A percentile compares a stretch with the other conserved stretches of the same genome.
Conservation (phyloP, 2,888 invertebrate species). For the Pristionchus mayeri region DNA sequence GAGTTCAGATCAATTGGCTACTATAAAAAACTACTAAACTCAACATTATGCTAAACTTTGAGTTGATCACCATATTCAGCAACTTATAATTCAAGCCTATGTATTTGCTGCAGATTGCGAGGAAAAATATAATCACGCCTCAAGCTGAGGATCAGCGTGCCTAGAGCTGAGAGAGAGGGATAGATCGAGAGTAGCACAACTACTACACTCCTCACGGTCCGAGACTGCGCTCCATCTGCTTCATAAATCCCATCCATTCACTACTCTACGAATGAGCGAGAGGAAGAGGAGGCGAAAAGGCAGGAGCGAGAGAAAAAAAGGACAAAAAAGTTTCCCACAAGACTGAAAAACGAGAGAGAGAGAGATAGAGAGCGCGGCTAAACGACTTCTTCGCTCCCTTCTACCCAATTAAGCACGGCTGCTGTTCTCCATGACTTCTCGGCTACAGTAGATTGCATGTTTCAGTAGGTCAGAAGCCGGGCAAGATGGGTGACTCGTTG, state of each 20-base stretch:
- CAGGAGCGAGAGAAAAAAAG: background rate
- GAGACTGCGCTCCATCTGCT: conserved; percentile 14
- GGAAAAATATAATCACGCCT: too few species aligned
- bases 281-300: background rate
- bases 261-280: conserved; percentile 38
- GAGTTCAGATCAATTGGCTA: too few species aligned
- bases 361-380: background rate
- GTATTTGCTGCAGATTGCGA: too few species aligned
- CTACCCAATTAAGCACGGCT: background rate
- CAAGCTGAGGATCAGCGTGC: background rate
- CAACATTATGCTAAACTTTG: too few species aligned
- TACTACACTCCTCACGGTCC: background rate
- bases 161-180: too few species aligned
- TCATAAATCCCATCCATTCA: conserved; percentile 36
- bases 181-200: background rate
- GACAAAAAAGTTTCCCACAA: conserved; percentile 1
- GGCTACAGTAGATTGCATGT: background rate
- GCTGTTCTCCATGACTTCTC: background rate
- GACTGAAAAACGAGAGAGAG: too few species aligned
- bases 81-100: too few species aligned
- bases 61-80: too few species aligned
- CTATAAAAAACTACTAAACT: too few species aligned
- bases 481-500: conserved; percentile 8
- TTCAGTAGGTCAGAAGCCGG: background rate
- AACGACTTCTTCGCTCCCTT: background rate